Percentiles rank a stretch among this genome's conserved stretches.
Evolutionary conservation across 2,797 vertebrate genomes (phyloP).

Genomic region (Pagetopsis macropterus): DNA sequence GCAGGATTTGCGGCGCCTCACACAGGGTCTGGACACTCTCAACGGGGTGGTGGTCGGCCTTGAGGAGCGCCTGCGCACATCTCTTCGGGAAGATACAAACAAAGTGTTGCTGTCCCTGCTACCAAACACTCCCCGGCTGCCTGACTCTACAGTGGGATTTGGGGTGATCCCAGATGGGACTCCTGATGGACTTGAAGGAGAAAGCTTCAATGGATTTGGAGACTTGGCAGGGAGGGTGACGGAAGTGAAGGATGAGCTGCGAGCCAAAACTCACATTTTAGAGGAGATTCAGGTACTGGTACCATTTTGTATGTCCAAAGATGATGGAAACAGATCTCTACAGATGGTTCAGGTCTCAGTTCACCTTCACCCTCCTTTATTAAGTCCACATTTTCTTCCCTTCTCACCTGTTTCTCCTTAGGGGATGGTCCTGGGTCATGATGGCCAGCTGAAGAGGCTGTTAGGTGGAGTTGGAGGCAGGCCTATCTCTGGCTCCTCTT

Average conservation of each 20-base stretch:
- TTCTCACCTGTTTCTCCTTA: slow-evolving; percentile 45
- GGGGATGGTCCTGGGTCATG: slow-evolving; percentile 93
- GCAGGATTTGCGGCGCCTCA: slow-evolving; percentile 89
- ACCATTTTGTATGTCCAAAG: background rate
- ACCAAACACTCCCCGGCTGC: slow-evolving; percentile 73
- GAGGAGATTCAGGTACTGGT: slow-evolving; percentile 84
- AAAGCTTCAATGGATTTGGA: slow-evolving; percentile 81
- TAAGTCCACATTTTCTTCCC: background rate
- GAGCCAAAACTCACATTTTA: slow-evolving; percentile 88
- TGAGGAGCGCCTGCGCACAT: slow-evolving; percentile 87
- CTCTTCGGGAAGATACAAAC: slow-evolving; percentile 89
- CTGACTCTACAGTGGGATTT: slow-evolving; percentile 86
- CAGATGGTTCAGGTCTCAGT: background rate
- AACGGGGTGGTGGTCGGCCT: slow-evolving; percentile 86
- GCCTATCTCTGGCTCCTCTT: slow-evolving; percentile 83
- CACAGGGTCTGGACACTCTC: slow-evolving; percentile 88
- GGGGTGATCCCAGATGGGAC: slow-evolving; percentile 88
- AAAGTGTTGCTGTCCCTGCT: slow-evolving; percentile 88
- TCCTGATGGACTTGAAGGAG: slow-evolving; percentile 83
- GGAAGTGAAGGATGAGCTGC: slow-evolving; percentile 91
- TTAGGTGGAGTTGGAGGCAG: slow-evolving; percentile 80
- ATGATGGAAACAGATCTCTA: background rate
- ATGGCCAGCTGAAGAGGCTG: slow-evolving; percentile 91
- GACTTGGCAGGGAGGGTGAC: slow-evolving; percentile 91
- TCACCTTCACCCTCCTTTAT: background rate